Conservation (phyloP, 2,888 invertebrate genomes). For the Eubasilissa splendida region DNA sequence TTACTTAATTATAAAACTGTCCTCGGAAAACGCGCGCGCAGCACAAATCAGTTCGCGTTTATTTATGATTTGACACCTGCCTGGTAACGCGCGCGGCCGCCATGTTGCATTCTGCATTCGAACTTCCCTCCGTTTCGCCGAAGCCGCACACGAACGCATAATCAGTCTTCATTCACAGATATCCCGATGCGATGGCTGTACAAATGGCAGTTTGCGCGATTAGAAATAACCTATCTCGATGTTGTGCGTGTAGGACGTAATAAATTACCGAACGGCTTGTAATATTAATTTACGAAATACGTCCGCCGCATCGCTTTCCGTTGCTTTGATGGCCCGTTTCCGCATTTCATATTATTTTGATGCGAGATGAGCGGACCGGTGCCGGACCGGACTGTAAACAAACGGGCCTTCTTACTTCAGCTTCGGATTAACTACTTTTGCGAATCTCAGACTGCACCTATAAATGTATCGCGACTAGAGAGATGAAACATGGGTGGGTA, state of each 20-base stretch:
- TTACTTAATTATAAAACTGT: constrained; percentile 37
- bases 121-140: constrained; percentile 12
- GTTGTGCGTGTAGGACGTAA: constrained; percentile 67
- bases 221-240: constrained; percentile 44
- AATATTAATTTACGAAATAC: constrained; percentile 73
- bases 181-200: constrained; percentile 7
- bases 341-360: constrained; percentile 61
- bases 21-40: constrained; percentile 28
- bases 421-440: neutral
- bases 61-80: constrained; percentile 37
- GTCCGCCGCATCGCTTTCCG: constrained; percentile 54
- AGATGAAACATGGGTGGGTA: neutral
- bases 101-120: constrained; percentile 34
- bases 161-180: constrained; percentile 44
- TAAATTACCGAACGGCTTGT: constrained; percentile 73
- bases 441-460: constrained; percentile 30
- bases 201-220: constrained; percentile 43
- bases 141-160: constrained; percentile 19
- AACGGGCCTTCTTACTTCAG: constrained; percentile 24
- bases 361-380: constrained; percentile 22
- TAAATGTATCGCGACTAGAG: constrained; percentile 8
- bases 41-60: constrained; percentile 21
- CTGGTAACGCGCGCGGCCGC: constrained; percentile 13
- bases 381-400: constrained; percentile 36
- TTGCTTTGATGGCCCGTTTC: constrained; percentile 67